Percentiles rank a stretch among this genome's conserved stretches.
Conservation (phyloP, 1,140 invertebrate species). For the Drosophila lini region DNA sequence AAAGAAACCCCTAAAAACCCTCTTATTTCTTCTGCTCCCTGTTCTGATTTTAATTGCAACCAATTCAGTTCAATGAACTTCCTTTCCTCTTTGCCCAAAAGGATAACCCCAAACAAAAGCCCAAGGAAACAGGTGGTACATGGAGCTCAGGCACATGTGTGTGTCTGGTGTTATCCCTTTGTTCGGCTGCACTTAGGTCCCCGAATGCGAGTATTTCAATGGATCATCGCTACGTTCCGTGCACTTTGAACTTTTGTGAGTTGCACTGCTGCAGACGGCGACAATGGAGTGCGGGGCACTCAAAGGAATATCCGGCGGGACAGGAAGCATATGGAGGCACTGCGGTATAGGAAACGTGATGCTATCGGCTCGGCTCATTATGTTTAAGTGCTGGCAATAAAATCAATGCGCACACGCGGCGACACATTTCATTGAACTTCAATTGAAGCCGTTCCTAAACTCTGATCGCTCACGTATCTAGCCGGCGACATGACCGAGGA, state of each 20-base stretch:
- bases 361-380: conserved; percentile 74
- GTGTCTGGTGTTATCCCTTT: conserved; percentile 60
- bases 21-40: not conserved
- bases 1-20: not conserved
- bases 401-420: conserved; percentile 70
- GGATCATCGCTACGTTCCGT: conserved; percentile 28
- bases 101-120: conserved; percentile 52
- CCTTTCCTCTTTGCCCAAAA: conserved; percentile 32
- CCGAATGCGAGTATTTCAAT: conserved; percentile 39
- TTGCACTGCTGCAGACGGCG: conserved; percentile 59
- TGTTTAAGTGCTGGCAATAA: conserved; percentile 82
- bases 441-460: conserved; percentile 68
- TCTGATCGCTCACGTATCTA: conserved; percentile 46
- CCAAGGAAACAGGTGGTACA: conserved; percentile 78
- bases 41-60: conserved; percentile 51
- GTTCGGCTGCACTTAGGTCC: conserved; percentile 61
- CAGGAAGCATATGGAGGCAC: conserved; percentile 72
- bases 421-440: conserved; percentile 74
- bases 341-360: conserved; percentile 76
- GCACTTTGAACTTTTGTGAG: conserved; percentile 77
- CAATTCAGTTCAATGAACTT: conserved; percentile 72
- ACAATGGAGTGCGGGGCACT: conserved; percentile 57
- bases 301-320: conserved; percentile 79
- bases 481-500: conserved; percentile 37
- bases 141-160: not conserved